These are phyloP conservation scores for Syrphus vitripennis DNA, from an alignment of 2,888 invertebrate genomes.

Conservation along the genomic window DNA sequence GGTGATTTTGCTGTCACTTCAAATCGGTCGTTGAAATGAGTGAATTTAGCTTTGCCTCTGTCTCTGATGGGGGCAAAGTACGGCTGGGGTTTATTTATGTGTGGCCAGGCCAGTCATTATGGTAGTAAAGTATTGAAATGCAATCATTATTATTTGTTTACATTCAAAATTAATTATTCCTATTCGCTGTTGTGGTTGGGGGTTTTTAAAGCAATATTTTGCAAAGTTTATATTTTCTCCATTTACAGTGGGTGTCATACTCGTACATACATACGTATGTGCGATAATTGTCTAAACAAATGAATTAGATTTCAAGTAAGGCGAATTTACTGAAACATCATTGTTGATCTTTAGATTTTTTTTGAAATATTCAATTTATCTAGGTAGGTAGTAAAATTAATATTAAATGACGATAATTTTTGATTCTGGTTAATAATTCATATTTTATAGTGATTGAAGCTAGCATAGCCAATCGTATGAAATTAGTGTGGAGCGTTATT, in stretches of 20 bases:
- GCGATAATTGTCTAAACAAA: not conserved
- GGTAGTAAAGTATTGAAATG: slow-evolving; percentile 1
- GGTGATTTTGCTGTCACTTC: not conserved
- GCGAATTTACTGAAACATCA: too few relatives aligned
- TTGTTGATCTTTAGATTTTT: too few relatives aligned
- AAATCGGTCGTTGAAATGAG: not conserved
- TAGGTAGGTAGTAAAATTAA: too few relatives aligned
- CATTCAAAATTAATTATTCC: not conserved
- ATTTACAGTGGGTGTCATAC: not conserved
- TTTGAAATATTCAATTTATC: too few relatives aligned
- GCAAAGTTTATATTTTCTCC: not conserved
- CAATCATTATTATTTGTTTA: slow-evolving; percentile 1
- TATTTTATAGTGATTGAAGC: too few relatives aligned
- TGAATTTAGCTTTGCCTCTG: not conserved
- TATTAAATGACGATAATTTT: too few relatives aligned
- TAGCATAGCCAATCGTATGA: too few relatives aligned
- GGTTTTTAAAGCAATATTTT: not conserved
- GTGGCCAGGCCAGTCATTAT: not conserved
- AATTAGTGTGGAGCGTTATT: too few relatives aligned
- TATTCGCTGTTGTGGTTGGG: not conserved
- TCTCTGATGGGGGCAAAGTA: slow-evolving; percentile 47
- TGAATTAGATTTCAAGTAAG: too few relatives aligned
- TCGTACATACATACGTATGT: too few relatives aligned
- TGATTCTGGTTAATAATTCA: too few relatives aligned
- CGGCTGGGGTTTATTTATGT: not conserved